Percentiles rank a stretch among this genome's conserved stretches.
phyloP scores from a whole-genome alignment of 2,888 invertebrate species.

The Oscheius sp. region DNA sequence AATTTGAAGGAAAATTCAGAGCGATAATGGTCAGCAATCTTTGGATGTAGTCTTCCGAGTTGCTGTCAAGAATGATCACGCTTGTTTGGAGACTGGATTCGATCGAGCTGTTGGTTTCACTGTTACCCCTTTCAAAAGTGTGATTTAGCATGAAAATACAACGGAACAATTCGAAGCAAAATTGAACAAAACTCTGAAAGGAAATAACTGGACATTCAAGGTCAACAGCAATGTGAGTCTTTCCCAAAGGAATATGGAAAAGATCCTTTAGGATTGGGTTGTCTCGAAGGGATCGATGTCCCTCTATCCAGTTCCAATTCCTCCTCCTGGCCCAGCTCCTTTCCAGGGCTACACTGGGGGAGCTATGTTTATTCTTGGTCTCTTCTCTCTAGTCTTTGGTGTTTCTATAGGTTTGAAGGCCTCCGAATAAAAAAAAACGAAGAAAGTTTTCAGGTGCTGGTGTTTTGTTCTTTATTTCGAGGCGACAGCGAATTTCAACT shows the following conservation, averaged over 20 bases:
- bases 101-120: no score
- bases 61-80: slow-evolving; percentile 11
- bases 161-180: slow-evolving; percentile 7
- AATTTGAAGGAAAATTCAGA: slow-evolving; percentile 2
- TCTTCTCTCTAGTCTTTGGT: slow-evolving; percentile 52
- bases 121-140: no score
- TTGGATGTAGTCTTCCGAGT: slow-evolving; percentile 19
- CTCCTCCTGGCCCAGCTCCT: slow-evolving; percentile 18
- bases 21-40: not conserved
- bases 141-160: slow-evolving; percentile 7
- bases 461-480: slow-evolving; percentile 44
- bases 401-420: slow-evolving; percentile 37
- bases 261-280: slow-evolving; percentile 37
- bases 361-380: slow-evolving; percentile 53
- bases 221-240: slow-evolving; percentile 6
- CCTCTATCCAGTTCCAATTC: slow-evolving; percentile 29
- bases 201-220: slow-evolving; percentile 17
- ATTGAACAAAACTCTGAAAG: slow-evolving; percentile 19
- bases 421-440: not conserved
- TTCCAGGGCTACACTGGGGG: slow-evolving; percentile 55
- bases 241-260: not conserved
- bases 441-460: slow-evolving; percentile 36
- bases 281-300: slow-evolving; percentile 29
- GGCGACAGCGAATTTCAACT: slow-evolving; percentile 50
- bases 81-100: no score